A percentile compares a stretch with the other conserved stretches of the same genome.
These are phyloP conservation scores for Sialis lutaria DNA, from an alignment of 2,888 invertebrate species.

Conservation along the genomic window DNA sequence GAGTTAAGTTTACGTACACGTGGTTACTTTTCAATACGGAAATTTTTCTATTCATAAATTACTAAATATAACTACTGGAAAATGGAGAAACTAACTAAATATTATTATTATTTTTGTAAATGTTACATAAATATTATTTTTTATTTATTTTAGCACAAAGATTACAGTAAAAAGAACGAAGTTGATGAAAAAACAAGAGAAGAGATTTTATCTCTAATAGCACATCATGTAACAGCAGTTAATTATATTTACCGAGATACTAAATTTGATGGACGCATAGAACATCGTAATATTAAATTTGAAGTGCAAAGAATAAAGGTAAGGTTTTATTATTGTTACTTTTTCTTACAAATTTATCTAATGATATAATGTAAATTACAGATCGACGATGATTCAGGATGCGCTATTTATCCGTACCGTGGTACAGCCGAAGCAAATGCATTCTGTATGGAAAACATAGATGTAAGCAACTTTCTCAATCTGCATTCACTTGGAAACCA, in stretches of 20 bases:
- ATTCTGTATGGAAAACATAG: conserved; percentile 93
- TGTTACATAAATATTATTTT: conserved; percentile 5
- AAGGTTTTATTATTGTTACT: conserved; percentile 10
- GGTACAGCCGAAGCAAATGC: conserved; percentile 51
- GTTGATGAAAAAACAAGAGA: conserved; percentile 83
- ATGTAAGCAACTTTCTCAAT: conserved; percentile 97
- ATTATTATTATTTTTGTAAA: neutral
- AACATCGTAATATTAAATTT: conserved; percentile 89
- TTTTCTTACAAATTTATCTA: neutral
- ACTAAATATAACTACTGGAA: no score
- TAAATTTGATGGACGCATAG: conserved; percentile 76
- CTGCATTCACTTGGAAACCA: conserved; percentile 94
- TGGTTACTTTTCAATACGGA: no score
- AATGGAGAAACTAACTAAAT: no score
- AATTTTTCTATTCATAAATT: no score
- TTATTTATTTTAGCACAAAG: conserved; percentile 40
- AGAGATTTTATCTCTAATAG: conserved; percentile 92
- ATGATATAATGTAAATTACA: conserved; percentile 26
- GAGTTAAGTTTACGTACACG: no score
- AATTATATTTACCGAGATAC: conserved; percentile 94
- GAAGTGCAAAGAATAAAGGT: conserved; percentile 81
- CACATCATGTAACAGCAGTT: conserved; percentile 96
- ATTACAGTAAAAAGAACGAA: conserved; percentile 46
- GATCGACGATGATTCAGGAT: conserved; percentile 77
- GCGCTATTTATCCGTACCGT: conserved; percentile 33